Evolutionary conservation across 2,797 vertebrate species (phyloP).

Genomic region (Pipistrellus pipistrellus): DNA sequence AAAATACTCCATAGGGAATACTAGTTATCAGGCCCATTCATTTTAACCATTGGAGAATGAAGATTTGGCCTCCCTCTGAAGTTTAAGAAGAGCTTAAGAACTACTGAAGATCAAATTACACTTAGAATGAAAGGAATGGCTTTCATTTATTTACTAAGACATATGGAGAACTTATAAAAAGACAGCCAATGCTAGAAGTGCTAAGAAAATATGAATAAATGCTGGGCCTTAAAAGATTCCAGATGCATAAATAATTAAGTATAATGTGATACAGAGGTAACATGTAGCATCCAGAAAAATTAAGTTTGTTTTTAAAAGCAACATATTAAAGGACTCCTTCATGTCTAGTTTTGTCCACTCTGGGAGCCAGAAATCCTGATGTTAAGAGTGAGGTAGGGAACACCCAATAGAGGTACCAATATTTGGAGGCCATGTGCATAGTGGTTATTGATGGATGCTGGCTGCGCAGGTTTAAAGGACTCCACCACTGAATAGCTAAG

Average conservation of each 20-base stretch:
- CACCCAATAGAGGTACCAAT: too few relatives aligned
- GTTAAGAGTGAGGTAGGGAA: neutral
- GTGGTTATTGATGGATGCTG: neutral
- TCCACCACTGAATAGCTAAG: neutral
- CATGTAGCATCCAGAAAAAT: neutral
- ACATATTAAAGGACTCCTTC: neutral
- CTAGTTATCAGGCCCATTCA: neutral
- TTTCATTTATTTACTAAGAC: constrained; percentile 16
- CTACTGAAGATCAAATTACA: neutral
- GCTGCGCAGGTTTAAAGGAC: neutral
- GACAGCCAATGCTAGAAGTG: neutral
- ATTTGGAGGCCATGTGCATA: too few relatives aligned
- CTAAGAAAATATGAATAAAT: constrained; percentile 27
- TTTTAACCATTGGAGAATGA: neutral
- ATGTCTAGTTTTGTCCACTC: neutral
- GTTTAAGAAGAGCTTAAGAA: neutral
- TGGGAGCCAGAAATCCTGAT: neutral
- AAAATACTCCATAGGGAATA: neutral
- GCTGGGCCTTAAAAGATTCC: neutral
- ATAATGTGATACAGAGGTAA: neutral
- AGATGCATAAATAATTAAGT: neutral
- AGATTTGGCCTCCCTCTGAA: neutral
- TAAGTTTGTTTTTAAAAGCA: neutral
- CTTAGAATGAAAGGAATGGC: neutral
- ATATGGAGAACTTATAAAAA: neutral